A percentile compares a stretch with the other conserved stretches of the same genome.
phyloP scores from a whole-genome alignment of 2,113 vertebrate species.

The Megaceryle maxima region DNA sequence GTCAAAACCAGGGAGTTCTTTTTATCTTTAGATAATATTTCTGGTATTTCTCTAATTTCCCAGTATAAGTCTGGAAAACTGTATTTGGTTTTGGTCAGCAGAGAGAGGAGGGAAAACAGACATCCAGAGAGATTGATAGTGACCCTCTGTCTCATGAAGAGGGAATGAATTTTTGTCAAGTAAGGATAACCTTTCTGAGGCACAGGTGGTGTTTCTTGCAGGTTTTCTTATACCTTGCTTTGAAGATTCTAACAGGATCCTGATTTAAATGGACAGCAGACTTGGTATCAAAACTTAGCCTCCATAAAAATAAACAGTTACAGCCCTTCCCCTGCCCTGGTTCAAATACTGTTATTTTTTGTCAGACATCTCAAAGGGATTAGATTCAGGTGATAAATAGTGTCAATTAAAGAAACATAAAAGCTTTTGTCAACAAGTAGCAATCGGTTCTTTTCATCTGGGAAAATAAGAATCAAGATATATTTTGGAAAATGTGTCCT shows the following conservation, averaged over 20 bases:
- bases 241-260: background rate
- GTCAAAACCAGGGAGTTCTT: background rate
- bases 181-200: background rate
- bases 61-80: background rate
- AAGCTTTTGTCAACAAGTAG: background rate
- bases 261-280: background rate
- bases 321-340: background rate
- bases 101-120: background rate
- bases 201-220: background rate
- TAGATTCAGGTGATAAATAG: background rate
- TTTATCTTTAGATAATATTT: background rate
- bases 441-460: background rate
- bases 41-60: background rate
- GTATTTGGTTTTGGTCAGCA: background rate
- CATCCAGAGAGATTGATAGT: background rate
- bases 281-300: background rate
- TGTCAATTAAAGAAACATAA: background rate
- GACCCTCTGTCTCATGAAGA: background rate
- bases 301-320: background rate
- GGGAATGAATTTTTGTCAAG: background rate
- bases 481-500: background rate
- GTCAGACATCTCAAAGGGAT: background rate
- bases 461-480: background rate
- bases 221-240: background rate
- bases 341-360: background rate